phyloP scores from a whole-genome alignment of 2,888 invertebrate species.

The Lepidocyrtinus sp. region DNA sequence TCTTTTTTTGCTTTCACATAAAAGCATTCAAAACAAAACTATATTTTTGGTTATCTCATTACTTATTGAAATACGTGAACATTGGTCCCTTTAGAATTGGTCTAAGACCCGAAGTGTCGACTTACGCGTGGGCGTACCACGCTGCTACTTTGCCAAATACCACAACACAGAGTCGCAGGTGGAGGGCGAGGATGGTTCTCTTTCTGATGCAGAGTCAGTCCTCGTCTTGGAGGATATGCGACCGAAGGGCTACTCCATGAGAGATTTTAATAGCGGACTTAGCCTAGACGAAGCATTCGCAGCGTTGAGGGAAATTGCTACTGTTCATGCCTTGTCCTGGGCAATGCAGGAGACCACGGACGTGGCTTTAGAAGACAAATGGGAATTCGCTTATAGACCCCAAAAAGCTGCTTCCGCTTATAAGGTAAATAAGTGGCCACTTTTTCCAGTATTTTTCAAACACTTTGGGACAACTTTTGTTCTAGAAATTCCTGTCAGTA shows the following conservation, averaged over 20 bases:
- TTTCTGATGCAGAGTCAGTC: slow-evolving; percentile 64
- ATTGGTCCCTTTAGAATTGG: slow-evolving; percentile 60
- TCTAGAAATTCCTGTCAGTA: too few species aligned
- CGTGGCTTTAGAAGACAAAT: slow-evolving; percentile 65
- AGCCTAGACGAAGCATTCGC: slow-evolving; percentile 62
- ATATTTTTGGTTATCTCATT: slow-evolving; percentile 5
- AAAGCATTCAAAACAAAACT: neutral
- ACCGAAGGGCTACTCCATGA: slow-evolving; percentile 57
- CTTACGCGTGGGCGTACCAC: slow-evolving; percentile 65
- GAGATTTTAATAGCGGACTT: slow-evolving; percentile 62
- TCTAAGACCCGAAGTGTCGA: slow-evolving; percentile 58
- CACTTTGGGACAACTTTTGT: too few species aligned
- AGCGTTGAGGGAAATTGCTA: slow-evolving; percentile 63
- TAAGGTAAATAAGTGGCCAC: slow-evolving; percentile 54
- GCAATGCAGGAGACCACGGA: slow-evolving; percentile 64
- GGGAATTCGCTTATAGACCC: slow-evolving; percentile 69
- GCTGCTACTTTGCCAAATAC: slow-evolving; percentile 69
- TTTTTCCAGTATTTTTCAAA: too few species aligned
- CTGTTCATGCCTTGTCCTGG: slow-evolving; percentile 64
- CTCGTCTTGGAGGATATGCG: slow-evolving; percentile 63
- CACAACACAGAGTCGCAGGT: slow-evolving; percentile 53
- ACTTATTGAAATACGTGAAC: neutral
- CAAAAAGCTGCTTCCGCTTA: slow-evolving; percentile 69
- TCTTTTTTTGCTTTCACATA: slow-evolving; percentile 68
- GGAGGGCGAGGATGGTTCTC: slow-evolving; percentile 53